phyloP scores from a whole-genome alignment of 1,140 invertebrate genomes.

The Bilobella aurantiaca region DNA sequence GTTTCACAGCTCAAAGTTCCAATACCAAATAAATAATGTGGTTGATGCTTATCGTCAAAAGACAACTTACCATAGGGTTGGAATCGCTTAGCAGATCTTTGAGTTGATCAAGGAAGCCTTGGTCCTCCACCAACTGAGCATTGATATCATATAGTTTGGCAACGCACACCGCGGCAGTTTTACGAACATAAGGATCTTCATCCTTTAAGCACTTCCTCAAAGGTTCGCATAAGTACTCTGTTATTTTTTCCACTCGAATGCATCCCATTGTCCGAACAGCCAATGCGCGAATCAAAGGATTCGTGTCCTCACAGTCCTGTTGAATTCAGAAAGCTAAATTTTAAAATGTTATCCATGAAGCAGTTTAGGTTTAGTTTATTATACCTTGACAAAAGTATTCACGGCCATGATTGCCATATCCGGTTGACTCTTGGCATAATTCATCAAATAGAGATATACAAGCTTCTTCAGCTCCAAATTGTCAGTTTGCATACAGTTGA shows the following conservation, averaged over 20 bases:
- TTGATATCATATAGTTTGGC: slow-evolving; percentile 99
- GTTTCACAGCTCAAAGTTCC: too few relatives aligned
- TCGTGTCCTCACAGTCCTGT: slow-evolving; percentile 99
- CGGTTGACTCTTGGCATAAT: slow-evolving; percentile 99
- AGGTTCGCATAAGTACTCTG: slow-evolving; percentile 98
- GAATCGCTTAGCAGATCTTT: slow-evolving; percentile 96
- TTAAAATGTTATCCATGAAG: background rate
- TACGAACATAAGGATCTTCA: slow-evolving; percentile 98
- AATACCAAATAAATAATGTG: too few relatives aligned
- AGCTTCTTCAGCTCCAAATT: slow-evolving; percentile 99
- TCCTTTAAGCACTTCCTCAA: slow-evolving; percentile 96
- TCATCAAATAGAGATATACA: slow-evolving; percentile 99
- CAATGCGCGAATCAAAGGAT: slow-evolving; percentile 94
- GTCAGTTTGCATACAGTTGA: slow-evolving; percentile 99
- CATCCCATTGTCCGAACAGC: slow-evolving; percentile 99
- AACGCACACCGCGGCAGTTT: slow-evolving; percentile 98
- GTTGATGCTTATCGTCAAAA: too few relatives aligned
- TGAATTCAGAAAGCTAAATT: slow-evolving; percentile 20
- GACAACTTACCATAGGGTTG: slow-evolving; percentile 85
- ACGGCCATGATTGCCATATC: slow-evolving; percentile 99
- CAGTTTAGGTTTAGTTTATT: slow-evolving; percentile 32
- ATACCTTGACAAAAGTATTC: slow-evolving; percentile 99
- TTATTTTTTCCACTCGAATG: slow-evolving; percentile 99
- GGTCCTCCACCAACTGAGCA: slow-evolving; percentile 89
- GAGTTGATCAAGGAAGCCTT: slow-evolving; percentile 95